phyloP scores from a whole-genome alignment of 2,797 vertebrate species.

The Mionectes olivaceus region DNA sequence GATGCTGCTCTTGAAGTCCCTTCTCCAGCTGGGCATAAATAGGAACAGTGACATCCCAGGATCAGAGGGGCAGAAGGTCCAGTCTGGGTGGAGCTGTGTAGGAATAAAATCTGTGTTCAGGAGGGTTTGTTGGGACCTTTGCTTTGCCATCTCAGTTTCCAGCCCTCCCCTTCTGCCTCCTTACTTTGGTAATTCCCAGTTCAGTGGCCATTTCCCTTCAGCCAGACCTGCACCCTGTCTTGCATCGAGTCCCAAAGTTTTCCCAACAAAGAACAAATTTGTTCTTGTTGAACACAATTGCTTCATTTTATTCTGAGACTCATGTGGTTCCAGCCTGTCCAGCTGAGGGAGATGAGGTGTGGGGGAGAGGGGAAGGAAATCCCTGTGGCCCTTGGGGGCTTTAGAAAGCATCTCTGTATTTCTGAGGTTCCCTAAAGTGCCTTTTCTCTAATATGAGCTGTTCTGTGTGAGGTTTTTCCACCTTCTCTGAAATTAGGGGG shows the following conservation, averaged over 20 bases:
- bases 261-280: neutral
- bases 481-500: neutral
- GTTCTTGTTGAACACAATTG: neutral
- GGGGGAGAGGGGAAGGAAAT: neutral
- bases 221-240: neutral
- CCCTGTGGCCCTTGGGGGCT: neutral
- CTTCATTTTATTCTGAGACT: neutral
- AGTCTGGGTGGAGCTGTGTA: neutral
- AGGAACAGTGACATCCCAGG: neutral
- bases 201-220: neutral
- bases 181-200: neutral
- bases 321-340: neutral
- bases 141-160: neutral
- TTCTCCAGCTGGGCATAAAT: neutral
- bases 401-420: neutral
- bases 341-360: slow-evolving; percentile 14
- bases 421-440: neutral
- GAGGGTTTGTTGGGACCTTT: neutral
- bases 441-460: neutral
- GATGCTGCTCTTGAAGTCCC: neutral
- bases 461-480: neutral
- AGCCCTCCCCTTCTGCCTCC: neutral
- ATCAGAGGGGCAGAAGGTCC: neutral
- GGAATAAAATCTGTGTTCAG: neutral
- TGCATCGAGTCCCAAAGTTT: neutral